Evolutionary conservation across 53 echinoderm and acorn worm genomes (phyloP).

Genomic region (Temnopleurus reevesii): DNA sequence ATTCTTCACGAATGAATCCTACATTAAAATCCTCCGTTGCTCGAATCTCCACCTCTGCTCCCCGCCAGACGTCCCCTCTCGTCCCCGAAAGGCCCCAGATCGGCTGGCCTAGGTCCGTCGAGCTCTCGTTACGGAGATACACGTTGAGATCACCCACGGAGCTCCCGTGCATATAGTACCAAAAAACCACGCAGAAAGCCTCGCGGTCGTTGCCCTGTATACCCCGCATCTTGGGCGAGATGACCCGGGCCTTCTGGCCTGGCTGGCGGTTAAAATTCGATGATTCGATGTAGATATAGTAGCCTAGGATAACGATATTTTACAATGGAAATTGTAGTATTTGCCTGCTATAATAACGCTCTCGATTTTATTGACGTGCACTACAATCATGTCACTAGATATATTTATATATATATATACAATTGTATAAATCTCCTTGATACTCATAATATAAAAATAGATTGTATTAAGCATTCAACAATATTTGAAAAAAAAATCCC

Average conservation of each 20-base stretch:
- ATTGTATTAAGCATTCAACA: too few relatives aligned
- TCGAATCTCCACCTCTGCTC: slow-evolving; percentile 65
- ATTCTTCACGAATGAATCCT: too few relatives aligned
- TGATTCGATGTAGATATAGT: slow-evolving; percentile 76
- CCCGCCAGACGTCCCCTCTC: slow-evolving; percentile 79
- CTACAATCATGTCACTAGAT: too few relatives aligned
- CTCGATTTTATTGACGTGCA: too few relatives aligned
- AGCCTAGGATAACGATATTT: slow-evolving; percentile 36
- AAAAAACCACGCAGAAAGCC: slow-evolving; percentile 70
- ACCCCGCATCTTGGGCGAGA: slow-evolving; percentile 58
- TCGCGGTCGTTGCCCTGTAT: slow-evolving; percentile 35
- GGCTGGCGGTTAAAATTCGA: not conserved
- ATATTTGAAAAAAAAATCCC: too few relatives aligned
- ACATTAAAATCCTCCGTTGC: slow-evolving; percentile 70
- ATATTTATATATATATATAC: too few relatives aligned
- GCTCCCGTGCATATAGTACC: slow-evolving; percentile 85
- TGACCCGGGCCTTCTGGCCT: slow-evolving; percentile 59
- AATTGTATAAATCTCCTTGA: too few relatives aligned
- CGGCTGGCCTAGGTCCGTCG: slow-evolving; percentile 20
- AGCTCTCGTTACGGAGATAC: slow-evolving; percentile 39
- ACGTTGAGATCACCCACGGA: slow-evolving; percentile 67
- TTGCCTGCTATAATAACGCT: too few relatives aligned
- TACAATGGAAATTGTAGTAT: too few relatives aligned
- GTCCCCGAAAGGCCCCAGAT: slow-evolving; percentile 74
- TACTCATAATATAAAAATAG: too few relatives aligned